These are phyloP conservation scores for Hirtodrosophila confusa DNA, from an alignment of 2,888 invertebrate species.

Conservation along the genomic window DNA sequence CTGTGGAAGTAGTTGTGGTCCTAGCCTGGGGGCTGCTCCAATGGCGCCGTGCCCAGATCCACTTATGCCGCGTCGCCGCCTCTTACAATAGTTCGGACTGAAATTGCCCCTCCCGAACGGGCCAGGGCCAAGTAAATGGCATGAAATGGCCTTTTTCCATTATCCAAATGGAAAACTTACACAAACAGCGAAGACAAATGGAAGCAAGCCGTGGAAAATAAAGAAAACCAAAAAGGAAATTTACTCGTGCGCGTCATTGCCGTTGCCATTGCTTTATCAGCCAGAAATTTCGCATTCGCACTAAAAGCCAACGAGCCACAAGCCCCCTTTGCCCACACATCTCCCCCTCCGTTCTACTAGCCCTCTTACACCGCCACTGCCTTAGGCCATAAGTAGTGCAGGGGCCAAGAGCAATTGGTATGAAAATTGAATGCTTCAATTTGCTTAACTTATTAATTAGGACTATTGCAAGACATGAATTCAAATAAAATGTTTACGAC, in stretches of 20 bases:
- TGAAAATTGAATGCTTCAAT: constrained; percentile 37
- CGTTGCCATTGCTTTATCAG: constrained; percentile 80
- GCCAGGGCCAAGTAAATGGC: constrained; percentile 68
- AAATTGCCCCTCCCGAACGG: constrained; percentile 66
- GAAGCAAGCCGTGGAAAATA: constrained; percentile 58
- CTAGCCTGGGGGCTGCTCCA: constrained; percentile 23
- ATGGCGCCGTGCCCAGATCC: constrained; percentile 71
- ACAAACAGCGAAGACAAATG: constrained; percentile 69
- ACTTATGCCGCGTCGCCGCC: constrained; percentile 51
- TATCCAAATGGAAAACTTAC: constrained; percentile 83
- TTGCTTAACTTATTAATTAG: constrained; percentile 65
- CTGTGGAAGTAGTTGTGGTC: background rate
- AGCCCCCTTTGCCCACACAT: constrained; percentile 1
- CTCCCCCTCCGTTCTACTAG: background rate
- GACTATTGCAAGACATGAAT: constrained; percentile 24
- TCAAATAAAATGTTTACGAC: constrained; percentile 14
- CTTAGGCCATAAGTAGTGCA: background rate
- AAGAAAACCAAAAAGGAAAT: constrained; percentile 63
- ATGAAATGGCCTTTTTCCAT: constrained; percentile 83
- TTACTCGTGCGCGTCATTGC: constrained; percentile 78
- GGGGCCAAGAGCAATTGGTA: constrained; percentile 13
- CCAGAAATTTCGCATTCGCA: constrained; percentile 69
- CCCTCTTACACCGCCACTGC: background rate
- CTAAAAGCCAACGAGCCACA: constrained; percentile 61
- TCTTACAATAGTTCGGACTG: constrained; percentile 67